Evolutionary conservation across 2,888 invertebrate genomes (phyloP).

Genomic region (Drosophila bunnanda): DNA sequence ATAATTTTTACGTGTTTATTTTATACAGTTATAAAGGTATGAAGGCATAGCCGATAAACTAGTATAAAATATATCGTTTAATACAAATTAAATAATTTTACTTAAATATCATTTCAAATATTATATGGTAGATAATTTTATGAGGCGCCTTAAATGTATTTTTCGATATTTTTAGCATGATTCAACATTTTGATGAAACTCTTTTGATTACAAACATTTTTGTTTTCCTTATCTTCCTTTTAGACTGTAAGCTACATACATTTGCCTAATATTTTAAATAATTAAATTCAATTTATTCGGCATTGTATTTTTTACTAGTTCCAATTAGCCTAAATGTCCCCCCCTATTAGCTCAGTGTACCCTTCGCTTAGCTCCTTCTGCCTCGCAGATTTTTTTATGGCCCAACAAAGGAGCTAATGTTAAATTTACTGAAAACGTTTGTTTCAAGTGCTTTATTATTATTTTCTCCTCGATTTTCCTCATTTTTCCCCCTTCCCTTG

Average conservation of each 20-base stretch:
- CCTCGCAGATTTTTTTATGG: constrained; percentile 67
- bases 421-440: constrained; percentile 81
- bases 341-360: constrained; percentile 1
- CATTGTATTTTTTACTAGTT: not conserved
- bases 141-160: too few relatives aligned
- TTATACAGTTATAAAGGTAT: not conserved
- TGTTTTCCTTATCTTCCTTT: not conserved
- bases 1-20: not conserved
- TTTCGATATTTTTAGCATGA: too few relatives aligned
- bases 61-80: not conserved
- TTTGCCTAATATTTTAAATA: not conserved
- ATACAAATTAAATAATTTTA: not conserved
- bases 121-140: too few relatives aligned
- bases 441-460: constrained; percentile 81
- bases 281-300: too few relatives aligned
- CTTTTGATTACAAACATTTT: too few relatives aligned
- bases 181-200: not conserved
- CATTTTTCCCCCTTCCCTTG: constrained; percentile 12
- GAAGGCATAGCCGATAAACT: not conserved
- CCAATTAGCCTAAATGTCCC: not conserved
- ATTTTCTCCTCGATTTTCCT: constrained; percentile 56
- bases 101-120: too few relatives aligned
- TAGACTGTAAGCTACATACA: not conserved
- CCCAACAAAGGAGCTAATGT: constrained; percentile 76
- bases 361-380: constrained; percentile 16